Evolutionary conservation across 2,888 invertebrate species (phyloP).

Genomic region (Cryptophagus acutangulus): DNA sequence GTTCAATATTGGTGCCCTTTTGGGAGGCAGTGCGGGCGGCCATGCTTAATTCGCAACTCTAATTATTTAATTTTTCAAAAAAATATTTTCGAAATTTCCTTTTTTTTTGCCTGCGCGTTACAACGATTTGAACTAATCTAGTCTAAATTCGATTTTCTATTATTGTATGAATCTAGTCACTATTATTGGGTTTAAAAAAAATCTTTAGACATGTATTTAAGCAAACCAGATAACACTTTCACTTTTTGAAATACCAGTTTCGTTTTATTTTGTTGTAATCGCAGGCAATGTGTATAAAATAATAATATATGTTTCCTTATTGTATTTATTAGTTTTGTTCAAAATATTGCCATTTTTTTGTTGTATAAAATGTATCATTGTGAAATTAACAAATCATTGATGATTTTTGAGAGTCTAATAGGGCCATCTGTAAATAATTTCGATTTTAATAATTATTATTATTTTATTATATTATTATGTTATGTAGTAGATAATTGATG

Average conservation of each 20-base stretch:
- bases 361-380: no score
- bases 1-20: constrained; percentile 53
- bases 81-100: not conserved
- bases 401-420: constrained; percentile 1
- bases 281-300: not conserved
- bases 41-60: no score
- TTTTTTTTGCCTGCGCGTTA: no score
- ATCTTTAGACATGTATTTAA: no score
- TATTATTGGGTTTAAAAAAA: no score
- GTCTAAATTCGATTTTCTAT: not conserved
- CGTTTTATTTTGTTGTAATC: constrained; percentile 4
- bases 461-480: not conserved
- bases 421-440: constrained; percentile 1
- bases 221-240: no score
- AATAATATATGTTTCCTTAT: not conserved
- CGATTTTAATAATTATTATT: not conserved
- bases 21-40: constrained; percentile 40
- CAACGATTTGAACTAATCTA: not conserved
- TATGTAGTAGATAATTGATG: not conserved
- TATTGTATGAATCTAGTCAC: no score
- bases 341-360: no score
- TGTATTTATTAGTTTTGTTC: no score
- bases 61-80: not conserved
- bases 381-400: no score
- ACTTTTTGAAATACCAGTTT: constrained; percentile 2